Conservation (phyloP, 1,140 invertebrate species). For the Notospermus geniculatus region DNA sequence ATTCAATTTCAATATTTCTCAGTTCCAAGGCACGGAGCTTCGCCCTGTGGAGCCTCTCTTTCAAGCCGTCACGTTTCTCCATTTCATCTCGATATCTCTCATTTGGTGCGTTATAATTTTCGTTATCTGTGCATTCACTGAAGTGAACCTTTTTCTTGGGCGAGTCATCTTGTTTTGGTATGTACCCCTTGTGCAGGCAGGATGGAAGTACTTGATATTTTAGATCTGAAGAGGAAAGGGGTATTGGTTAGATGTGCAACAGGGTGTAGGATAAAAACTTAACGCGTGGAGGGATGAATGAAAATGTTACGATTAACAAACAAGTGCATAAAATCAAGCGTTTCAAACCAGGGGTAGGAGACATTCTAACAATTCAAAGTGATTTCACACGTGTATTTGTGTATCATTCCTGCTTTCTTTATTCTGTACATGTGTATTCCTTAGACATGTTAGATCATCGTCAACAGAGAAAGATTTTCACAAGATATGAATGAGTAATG, state of each 20-base stretch:
- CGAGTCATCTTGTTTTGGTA: neutral
- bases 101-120: neutral
- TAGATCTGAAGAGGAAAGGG: neutral
- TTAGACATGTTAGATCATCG: too few relatives aligned
- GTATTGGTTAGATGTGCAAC: constrained; percentile 4
- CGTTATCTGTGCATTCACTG: neutral
- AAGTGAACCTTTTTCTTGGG: neutral
- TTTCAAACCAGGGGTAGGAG: too few relatives aligned
- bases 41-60: constrained; percentile 38
- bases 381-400: too few relatives aligned
- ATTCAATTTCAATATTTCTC: constrained; percentile 24
- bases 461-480: too few relatives aligned
- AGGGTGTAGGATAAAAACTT: neutral
- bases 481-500: too few relatives aligned
- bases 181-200: neutral
- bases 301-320: neutral
- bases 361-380: too few relatives aligned
- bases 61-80: constrained; percentile 34
- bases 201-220: constrained; percentile 4
- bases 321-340: neutral
- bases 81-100: constrained; percentile 22
- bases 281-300: neutral
- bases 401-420: too few relatives aligned
- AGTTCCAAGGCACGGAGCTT: constrained; percentile 35
- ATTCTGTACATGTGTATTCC: too few relatives aligned